Base-by-base conservation (phyloP, 2,797 vertebrate species). In the Microctenopoma steveboyesi region DNA sequence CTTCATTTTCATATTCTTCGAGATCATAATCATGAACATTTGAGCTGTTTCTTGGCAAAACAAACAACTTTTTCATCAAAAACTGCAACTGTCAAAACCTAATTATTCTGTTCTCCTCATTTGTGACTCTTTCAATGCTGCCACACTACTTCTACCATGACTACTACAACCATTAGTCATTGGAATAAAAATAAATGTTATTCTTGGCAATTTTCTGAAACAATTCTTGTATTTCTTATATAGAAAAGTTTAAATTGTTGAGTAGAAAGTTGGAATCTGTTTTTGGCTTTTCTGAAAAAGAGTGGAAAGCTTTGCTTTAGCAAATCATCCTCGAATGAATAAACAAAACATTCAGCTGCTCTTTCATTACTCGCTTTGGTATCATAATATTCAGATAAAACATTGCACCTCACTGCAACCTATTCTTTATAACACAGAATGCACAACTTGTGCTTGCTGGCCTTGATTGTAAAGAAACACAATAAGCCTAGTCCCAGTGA, bases 401-500 rank as follows among this genome's bases (percentile, higher is more conserved):
- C 8, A 13, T 27, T 25, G 30, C 7, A 16, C n/a, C 27, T 18
- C 11, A n/a, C 35, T 51, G 4, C 3, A 3, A 43, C 11, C 5
- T 7, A 56, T 9, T 46, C 9, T 11, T 1, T 33, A 22, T 27
- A 13, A 22, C 27, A 15, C 0, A 43, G 4, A n/a, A 50, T 33
- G 40, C 3, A 59, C 33, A 18, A 53, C 35, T 47, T 46, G 2
- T 3, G 1, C 33, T 45, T n/a, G 9, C 56, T 81, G 70, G 42
- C 52, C 25, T 47, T 59, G 3, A 22, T 45, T 76, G 39, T 45
- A 49, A 72, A 73, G 51, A 35, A 65, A 49, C 39, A 49, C 22
- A 74, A 58, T 69, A 71, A 69, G 27, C 59, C 11, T 28, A 39
- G 52, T 69, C 70, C 22, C 64, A 70, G 53, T 70, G 64, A 62